Evolutionary conservation across 2,888 invertebrate species (phyloP), one percentile per base, ranked within the genome.

Genomic region (Eurytoma californica): DNA sequence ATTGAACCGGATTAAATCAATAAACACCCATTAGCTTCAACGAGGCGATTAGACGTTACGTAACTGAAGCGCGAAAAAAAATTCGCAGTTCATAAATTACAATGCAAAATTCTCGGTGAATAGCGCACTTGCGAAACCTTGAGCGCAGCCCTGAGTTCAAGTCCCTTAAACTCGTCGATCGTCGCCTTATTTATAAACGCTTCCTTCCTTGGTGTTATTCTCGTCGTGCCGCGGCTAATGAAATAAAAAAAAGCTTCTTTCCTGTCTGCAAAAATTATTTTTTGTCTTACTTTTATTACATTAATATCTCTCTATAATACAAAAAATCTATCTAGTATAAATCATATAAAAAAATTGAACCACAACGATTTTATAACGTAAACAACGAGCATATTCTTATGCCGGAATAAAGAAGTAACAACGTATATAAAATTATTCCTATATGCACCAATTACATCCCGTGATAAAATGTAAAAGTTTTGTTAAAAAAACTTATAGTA

Each of bases 201-300:
- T 61, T 51, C 9, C 61, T 72, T 70, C 70, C 70, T 70, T 16
- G 16, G 14, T 18, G n/a, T 70, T 60, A 30, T 30, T 39, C n/a
- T 72, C 9, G 18, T 47, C 13, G n/a, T 30, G n/a, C 18, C 16
- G 13, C 47, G 63, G 47, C 39, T 39, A 63, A 12, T 16, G 39
- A 47, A 30, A 63, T 16, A 18, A 63, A 16, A 47, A 47, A n/a
- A 63, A 63, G 47, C 47, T n/a, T 63, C 63, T 39, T 63, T 63
- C 47, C 47, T 63, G 13, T 70, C 24, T 58, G 70, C 3, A 72
- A 72, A 61, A 47, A 61, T 72, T 51, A 55, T 51, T 20, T 63
- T 65, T 47, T 68, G 0, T 60, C 49, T 70, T 65, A 58, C 66
- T 77, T 58, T 20, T 77, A 66, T 72, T 65, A 65, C 66, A 77